phyloP scores from a whole-genome alignment of 1,140 invertebrate species.

The Drosophila bocki region DNA sequence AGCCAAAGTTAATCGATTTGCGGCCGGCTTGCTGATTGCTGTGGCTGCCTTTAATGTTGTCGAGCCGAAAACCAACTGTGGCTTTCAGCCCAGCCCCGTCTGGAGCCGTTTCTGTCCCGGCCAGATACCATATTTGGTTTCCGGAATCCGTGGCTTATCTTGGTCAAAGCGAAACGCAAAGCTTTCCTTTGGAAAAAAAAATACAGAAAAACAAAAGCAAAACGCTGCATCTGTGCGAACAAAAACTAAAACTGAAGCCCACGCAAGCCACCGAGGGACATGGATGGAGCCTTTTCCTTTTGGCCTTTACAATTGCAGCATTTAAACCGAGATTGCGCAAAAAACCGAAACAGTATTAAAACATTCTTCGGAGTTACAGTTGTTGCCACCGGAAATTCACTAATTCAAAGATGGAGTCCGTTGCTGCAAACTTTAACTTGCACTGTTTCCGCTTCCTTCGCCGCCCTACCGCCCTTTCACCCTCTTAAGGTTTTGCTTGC shows the following conservation, averaged over 20 bases:
- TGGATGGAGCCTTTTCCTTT: constrained; percentile 10
- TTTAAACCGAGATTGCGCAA: constrained; percentile 31
- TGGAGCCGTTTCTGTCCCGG: not conserved
- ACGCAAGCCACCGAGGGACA: constrained; percentile 5
- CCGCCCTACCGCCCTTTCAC: not conserved
- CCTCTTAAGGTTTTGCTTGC: constrained; percentile 24
- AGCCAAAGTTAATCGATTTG: constrained; percentile 80
- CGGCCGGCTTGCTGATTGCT: constrained; percentile 48
- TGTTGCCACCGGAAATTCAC: constrained; percentile 67
- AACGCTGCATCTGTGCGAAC: constrained; percentile 5
- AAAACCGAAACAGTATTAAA: constrained; percentile 59
- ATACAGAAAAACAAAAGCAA: constrained; percentile 1
- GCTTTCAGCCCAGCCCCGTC: constrained; percentile 7
- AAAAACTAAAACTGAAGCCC: constrained; percentile 32
- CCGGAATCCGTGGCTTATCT: constrained; percentile 20
- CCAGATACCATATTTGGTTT: constrained; percentile 17
- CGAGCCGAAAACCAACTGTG: constrained; percentile 38
- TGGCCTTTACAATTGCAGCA: constrained; percentile 37
- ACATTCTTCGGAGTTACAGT: constrained; percentile 49
- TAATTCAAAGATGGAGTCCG: constrained; percentile 72
- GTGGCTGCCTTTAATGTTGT: constrained; percentile 53
- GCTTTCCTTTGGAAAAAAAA: constrained; percentile 16
- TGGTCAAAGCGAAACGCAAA: constrained; percentile 33
- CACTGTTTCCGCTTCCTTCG: constrained; percentile 56
- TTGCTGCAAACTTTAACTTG: constrained; percentile 68